Evolutionary conservation across 2,113 vertebrate species (phyloP).

Genomic region (Cairina moschata): DNA sequence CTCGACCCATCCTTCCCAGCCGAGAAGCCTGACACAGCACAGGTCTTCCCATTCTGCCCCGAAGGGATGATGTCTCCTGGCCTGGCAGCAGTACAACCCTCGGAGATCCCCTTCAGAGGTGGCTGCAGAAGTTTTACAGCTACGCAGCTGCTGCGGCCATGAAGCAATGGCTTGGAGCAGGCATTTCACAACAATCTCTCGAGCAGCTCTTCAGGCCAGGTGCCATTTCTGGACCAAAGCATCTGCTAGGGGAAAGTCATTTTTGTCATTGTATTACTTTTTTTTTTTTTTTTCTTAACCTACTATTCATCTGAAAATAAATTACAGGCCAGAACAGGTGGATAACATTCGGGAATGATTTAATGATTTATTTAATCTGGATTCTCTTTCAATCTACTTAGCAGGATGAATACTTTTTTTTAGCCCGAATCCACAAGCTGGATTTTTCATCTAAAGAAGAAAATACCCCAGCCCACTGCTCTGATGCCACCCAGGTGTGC

Average conservation of each 20-base stretch:
- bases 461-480: neutral
- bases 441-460: slow-evolving; percentile 43
- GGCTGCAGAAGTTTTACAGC: neutral
- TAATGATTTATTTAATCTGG: slow-evolving; percentile 71
- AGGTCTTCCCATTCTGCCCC: neutral
- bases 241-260: slow-evolving; percentile 13
- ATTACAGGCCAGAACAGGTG: slow-evolving; percentile 56
- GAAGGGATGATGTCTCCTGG: neutral
- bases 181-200: neutral
- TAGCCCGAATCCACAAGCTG: slow-evolving; percentile 41
- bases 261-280: neutral
- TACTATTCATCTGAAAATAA: slow-evolving; percentile 55
- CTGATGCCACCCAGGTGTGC: slow-evolving; percentile 15
- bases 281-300: neutral
- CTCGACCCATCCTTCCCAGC: neutral
- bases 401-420: slow-evolving; percentile 1
- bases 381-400: slow-evolving; percentile 69
- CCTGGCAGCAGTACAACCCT: neutral
- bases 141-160: neutral
- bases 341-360: slow-evolving; percentile 63
- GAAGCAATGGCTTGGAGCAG: neutral
- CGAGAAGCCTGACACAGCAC: neutral
- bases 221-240: slow-evolving; percentile 46
- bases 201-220: neutral
- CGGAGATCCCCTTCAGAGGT: neutral